Conservation (phyloP, 2,113 vertebrate genomes). For the Vimba vimba region DNA sequence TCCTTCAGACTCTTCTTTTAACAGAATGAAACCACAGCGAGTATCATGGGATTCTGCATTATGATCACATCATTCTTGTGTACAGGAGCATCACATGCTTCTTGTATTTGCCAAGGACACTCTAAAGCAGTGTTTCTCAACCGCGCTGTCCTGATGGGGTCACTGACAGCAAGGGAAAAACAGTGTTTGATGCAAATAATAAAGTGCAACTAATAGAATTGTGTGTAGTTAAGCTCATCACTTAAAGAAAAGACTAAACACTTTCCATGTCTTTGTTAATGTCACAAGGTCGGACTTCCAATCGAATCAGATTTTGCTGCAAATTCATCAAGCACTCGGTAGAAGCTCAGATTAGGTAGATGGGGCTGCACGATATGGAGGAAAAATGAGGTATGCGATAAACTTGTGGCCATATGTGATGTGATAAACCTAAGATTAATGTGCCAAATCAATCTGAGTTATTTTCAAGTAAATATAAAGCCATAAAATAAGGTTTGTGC, state of each 20-base stretch:
- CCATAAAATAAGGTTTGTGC: background rate
- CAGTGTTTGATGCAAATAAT: background rate
- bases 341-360: background rate
- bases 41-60: background rate
- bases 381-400: background rate
- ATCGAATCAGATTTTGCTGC: background rate
- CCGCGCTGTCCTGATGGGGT: background rate
- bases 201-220: background rate
- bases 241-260: background rate
- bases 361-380: background rate
- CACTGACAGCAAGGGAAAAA: background rate
- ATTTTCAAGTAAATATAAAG: background rate
- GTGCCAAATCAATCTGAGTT: background rate
- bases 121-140: background rate
- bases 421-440: background rate
- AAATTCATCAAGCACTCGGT: background rate
- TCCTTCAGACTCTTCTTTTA: background rate
- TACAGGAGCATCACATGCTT: background rate
- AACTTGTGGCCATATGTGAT: background rate
- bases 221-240: background rate
- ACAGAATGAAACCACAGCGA: constrained; percentile 10
- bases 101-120: background rate
- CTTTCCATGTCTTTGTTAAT: background rate
- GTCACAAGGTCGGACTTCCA: background rate
- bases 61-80: constrained; percentile 4